Evolutionary conservation across 1,140 invertebrate genomes (phyloP).

Genomic region (Tetragonula clypearis): DNA sequence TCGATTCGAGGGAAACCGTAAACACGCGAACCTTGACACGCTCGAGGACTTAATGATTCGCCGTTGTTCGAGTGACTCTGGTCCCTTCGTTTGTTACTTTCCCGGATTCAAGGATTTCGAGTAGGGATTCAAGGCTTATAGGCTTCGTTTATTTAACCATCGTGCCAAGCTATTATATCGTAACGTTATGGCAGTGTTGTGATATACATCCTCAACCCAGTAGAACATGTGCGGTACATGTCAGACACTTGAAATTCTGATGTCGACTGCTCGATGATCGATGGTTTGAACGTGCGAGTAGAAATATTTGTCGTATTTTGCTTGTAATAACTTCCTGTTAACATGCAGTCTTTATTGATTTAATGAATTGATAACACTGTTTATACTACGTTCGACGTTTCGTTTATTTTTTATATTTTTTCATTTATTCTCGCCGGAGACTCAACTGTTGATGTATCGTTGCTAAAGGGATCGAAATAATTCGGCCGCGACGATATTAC

Average conservation of each 20-base stretch:
- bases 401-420: too few species aligned
- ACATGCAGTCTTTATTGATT: neutral
- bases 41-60: conserved; percentile 40
- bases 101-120: neutral
- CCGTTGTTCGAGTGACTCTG: too few species aligned
- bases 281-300: neutral
- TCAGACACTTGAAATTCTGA: neutral
- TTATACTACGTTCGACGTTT: neutral
- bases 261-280: neutral
- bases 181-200: neutral
- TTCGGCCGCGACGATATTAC: too few species aligned
- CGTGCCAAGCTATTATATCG: neutral
- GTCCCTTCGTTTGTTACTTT: neutral
- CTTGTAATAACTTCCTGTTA: neutral
- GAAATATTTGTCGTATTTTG: neutral
- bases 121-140: too few species aligned
- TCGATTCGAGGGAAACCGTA: neutral
- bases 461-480: neutral
- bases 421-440: neutral
- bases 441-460: neutral
- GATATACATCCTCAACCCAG: neutral
- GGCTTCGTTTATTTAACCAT: neutral
- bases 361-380: neutral
- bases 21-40: conserved; percentile 20
- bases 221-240: neutral